phyloP scores from a whole-genome alignment of 2,797 vertebrate genomes.

The Channa striata region DNA sequence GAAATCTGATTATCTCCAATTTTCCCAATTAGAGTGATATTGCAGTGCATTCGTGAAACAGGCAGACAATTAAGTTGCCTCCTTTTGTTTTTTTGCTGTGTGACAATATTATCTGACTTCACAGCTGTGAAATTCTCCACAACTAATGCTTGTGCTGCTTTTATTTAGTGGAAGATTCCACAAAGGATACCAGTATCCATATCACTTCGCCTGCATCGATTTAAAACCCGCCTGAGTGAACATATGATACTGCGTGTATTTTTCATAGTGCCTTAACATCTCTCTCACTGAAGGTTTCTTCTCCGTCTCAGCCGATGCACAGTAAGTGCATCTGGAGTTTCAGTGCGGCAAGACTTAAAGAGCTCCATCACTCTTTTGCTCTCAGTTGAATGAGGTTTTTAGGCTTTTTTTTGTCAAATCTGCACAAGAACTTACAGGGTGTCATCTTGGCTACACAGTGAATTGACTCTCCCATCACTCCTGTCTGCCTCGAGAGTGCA shows the following conservation, averaged over 20 bases:
- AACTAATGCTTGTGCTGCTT: conserved; percentile 1
- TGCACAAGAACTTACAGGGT: conserved; percentile 9
- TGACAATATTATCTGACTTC: conserved; percentile 27
- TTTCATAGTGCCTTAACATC: conserved; percentile 3
- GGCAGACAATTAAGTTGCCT: conserved; percentile 12
- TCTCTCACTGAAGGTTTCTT: not conserved
- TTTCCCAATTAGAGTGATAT: conserved; percentile 25
- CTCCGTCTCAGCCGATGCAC: conserved; percentile 21
- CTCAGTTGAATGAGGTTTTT: conserved; percentile 40
- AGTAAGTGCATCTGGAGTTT: conserved; percentile 21
- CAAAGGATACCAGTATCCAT: conserved; percentile 6
- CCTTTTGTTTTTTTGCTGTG: conserved; percentile 15
- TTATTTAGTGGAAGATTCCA: conserved; percentile 27
- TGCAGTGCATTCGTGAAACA: conserved; percentile 15
- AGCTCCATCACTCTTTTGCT: conserved; percentile 37
- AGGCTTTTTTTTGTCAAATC: conserved; percentile 11
- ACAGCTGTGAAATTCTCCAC: conserved; percentile 24
- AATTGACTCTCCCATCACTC: not conserved
- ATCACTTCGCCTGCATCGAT: conserved; percentile 6
- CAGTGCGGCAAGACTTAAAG: conserved; percentile 20
- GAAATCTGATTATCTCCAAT: not conserved
- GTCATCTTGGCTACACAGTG: conserved; percentile 1
- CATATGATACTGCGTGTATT: conserved; percentile 11
- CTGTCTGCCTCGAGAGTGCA: not conserved
- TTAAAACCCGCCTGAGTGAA: conserved; percentile 4